phyloP scores from a whole-genome alignment of 2,888 invertebrate genomes.

The Isoperla grammatica region DNA sequence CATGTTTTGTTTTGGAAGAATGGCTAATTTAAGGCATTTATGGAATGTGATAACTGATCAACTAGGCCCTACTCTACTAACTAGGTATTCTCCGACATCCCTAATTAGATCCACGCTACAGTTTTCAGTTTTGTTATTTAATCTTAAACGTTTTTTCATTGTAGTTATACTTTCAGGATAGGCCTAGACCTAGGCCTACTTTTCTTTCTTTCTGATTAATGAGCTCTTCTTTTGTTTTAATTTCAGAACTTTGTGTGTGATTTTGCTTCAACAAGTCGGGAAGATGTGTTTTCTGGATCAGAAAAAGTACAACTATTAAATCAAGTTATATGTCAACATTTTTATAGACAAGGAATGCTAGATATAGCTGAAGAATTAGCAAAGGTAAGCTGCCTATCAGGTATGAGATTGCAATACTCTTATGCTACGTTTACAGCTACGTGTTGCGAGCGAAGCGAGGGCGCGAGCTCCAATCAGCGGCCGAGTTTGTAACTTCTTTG shows the following conservation, averaged over 20 bases:
- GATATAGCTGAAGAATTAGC: constrained; percentile 83
- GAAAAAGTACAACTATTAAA: constrained; percentile 67
- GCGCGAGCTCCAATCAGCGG: no score
- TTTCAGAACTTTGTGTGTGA: constrained; percentile 81
- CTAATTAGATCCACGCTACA: no score
- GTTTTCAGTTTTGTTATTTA: no score
- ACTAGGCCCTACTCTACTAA: no score
- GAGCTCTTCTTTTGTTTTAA: neutral
- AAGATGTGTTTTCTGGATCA: constrained; percentile 69
- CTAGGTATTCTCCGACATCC: no score
- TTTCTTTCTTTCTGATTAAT: constrained; percentile 1
- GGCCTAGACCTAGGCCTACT: no score
- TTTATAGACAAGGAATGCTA: constrained; percentile 89
- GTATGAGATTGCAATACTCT: neutral
- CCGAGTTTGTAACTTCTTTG: no score
- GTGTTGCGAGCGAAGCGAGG: no score
- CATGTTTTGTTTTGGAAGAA: no score
- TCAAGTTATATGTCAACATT: constrained; percentile 91
- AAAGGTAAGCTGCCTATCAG: constrained; percentile 45
- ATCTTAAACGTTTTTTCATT: neutral
- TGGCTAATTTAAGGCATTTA: no score
- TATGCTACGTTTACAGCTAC: no score
- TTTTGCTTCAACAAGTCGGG: constrained; percentile 81
- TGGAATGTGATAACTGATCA: no score
- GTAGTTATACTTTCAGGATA: neutral